Percentiles rank a stretch among this genome's conserved stretches.
These are phyloP conservation scores for Trissolcus japonicus DNA, from an alignment of 2,888 invertebrate genomes.

Conservation along the genomic window DNA sequence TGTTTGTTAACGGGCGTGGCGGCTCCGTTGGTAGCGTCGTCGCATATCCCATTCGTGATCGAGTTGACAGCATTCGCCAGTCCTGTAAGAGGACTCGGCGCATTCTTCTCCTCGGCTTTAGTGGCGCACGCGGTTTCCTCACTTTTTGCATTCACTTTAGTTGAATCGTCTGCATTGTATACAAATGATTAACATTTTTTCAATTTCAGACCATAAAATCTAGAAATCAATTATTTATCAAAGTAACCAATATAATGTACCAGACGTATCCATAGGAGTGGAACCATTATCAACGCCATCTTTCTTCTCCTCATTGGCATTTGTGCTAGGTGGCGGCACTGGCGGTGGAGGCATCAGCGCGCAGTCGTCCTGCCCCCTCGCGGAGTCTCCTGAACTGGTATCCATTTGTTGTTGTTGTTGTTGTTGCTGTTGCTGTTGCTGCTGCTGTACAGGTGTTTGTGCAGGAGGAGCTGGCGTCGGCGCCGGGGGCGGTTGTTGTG, in stretches of 20 bases:
- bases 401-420: constrained; percentile 10
- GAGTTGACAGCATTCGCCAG: constrained; percentile 73
- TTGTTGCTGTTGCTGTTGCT: background rate
- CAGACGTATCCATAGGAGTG: constrained; percentile 50
- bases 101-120: constrained; percentile 73
- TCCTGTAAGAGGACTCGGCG: constrained; percentile 72
- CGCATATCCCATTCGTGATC: constrained; percentile 71
- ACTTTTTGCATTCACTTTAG: constrained; percentile 24
- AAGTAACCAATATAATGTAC: no score
- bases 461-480: constrained; percentile 68
- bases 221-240: no score
- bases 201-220: no score
- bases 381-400: constrained; percentile 60
- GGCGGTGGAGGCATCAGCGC: constrained; percentile 65
- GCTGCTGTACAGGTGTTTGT: constrained; percentile 48
- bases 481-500: constrained; percentile 63
- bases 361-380: constrained; percentile 62
- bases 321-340: constrained; percentile 59
- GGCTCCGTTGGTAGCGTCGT: constrained; percentile 64
- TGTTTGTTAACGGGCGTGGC: constrained; percentile 68
- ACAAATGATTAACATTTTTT: background rate
- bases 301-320: constrained; percentile 66
- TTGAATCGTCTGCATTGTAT: constrained; percentile 9
- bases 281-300: constrained; percentile 58
- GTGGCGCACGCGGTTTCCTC: constrained; percentile 18